These are phyloP conservation scores for Cassiopea xamachana DNA, from an alignment of 30 jellyfish, hydroid and myxozoan genomes.

Conservation along the genomic window DNA sequence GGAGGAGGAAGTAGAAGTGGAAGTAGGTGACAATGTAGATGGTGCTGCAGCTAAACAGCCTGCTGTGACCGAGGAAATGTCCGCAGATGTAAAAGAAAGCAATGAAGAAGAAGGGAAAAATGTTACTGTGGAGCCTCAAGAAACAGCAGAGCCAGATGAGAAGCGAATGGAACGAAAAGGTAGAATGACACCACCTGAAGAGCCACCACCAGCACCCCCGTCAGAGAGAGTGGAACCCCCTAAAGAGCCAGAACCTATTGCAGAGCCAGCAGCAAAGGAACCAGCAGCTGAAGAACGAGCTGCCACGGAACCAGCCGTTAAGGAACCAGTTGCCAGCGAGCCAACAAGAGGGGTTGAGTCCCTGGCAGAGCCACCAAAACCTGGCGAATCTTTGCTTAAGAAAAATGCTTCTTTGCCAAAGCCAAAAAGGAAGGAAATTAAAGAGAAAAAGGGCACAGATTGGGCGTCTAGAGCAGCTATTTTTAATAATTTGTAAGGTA, in stretches of 20 bases:
- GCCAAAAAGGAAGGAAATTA: slow-evolving; percentile 80
- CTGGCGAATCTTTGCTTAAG: slow-evolving; percentile 16
- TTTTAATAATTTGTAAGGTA: slow-evolving; percentile 72
- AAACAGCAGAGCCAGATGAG: slow-evolving; percentile 15
- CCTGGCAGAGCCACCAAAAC: slow-evolving; percentile 22
- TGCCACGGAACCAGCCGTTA: slow-evolving; percentile 12
- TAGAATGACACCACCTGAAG: slow-evolving; percentile 67
- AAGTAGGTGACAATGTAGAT: slow-evolving; percentile 3
- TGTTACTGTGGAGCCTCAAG: not conserved
- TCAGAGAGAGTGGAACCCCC: slow-evolving; percentile 32
- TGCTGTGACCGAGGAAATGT: not conserved
- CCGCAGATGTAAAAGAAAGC: not conserved
- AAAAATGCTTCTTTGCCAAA: slow-evolving; percentile 76
- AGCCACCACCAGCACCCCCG: slow-evolving; percentile 69
- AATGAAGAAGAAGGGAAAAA: slow-evolving; percentile 3
- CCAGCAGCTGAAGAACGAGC: slow-evolving; percentile 23
- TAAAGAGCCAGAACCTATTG: slow-evolving; percentile 19
- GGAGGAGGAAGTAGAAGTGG: slow-evolving; percentile 41
- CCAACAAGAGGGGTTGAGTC: not conserved
- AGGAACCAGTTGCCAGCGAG: slow-evolving; percentile 8
- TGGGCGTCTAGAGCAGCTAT: slow-evolving; percentile 84
- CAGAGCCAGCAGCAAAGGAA: slow-evolving; percentile 39
- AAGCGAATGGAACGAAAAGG: not conserved
- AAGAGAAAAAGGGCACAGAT: slow-evolving; percentile 73
- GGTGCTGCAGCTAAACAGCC: slow-evolving; percentile 4